Conservation (phyloP, 2,888 invertebrate genomes). For the Ptychoptera albimana region DNA sequence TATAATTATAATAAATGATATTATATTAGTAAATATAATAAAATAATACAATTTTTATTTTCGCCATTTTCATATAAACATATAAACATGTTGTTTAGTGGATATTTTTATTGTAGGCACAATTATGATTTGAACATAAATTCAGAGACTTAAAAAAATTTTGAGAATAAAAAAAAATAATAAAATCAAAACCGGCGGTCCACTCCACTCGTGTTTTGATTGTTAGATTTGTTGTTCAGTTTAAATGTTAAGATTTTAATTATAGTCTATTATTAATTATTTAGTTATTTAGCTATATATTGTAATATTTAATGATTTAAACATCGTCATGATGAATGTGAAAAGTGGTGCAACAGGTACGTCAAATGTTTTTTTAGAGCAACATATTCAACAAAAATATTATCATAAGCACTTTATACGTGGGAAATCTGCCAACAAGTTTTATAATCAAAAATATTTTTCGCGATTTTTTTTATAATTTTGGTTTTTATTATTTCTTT, state of each 20-base stretch:
- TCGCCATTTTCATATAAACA: no score
- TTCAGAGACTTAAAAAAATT: background rate
- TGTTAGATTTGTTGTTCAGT: background rate
- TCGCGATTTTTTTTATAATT: no score
- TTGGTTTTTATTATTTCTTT: no score
- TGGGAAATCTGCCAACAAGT: no score
- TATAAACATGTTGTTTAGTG: background rate
- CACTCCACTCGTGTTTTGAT: background rate
- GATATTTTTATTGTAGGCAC: background rate
- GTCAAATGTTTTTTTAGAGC: background rate
- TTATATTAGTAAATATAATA: no score
- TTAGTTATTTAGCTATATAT: no score
- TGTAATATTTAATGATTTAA: background rate
- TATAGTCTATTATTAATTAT: background rate
- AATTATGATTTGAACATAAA: background rate
- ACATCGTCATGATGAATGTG: background rate
- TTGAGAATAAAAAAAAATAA: background rate
- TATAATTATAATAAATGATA: no score
- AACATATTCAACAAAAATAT: background rate
- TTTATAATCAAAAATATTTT: no score
- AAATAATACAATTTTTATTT: no score
- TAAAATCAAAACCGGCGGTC: background rate
- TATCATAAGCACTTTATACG: background rate
- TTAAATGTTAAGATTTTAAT: background rate
- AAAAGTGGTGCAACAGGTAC: constrained; percentile 3